Evolutionary conservation across 2,888 invertebrate species (phyloP).

Genomic region (Asteroscopus sphinx): DNA sequence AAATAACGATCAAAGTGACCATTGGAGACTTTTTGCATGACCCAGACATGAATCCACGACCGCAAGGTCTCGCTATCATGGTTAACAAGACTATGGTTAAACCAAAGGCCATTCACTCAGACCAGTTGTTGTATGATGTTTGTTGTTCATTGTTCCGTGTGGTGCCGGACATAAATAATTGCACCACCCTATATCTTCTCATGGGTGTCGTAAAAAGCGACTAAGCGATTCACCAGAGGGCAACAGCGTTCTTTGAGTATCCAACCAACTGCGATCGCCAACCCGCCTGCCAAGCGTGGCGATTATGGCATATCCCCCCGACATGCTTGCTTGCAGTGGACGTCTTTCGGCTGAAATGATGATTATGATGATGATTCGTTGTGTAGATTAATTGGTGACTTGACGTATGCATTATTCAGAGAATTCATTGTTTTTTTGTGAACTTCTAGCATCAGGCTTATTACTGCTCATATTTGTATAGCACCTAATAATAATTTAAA

Average conservation of each 20-base stretch:
- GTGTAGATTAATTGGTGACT: conserved; percentile 9
- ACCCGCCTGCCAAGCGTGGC: no score
- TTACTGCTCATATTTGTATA: not conserved
- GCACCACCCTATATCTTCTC: no score
- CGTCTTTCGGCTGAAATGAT: no score
- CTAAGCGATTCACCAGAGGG: no score
- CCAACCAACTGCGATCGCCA: no score
- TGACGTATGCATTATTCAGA: conserved; percentile 11
- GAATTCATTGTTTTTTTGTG: conserved; percentile 28
- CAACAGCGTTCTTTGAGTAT: no score
- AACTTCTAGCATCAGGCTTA: not conserved
- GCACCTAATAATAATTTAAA: not conserved
- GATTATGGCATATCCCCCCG: no score
- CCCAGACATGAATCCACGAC: not conserved
- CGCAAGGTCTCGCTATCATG: not conserved
- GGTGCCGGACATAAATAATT: no score
- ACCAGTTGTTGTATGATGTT: not conserved
- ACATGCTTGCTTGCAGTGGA: no score
- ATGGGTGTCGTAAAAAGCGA: no score
- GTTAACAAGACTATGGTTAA: not conserved
- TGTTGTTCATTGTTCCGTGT: no score
- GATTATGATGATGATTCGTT: no score
- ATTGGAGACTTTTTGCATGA: not conserved
- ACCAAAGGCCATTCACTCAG: conserved; percentile 2
- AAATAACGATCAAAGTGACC: not conserved